Conservation (phyloP, 2,888 invertebrate genomes). For the Apeira syringaria region DNA sequence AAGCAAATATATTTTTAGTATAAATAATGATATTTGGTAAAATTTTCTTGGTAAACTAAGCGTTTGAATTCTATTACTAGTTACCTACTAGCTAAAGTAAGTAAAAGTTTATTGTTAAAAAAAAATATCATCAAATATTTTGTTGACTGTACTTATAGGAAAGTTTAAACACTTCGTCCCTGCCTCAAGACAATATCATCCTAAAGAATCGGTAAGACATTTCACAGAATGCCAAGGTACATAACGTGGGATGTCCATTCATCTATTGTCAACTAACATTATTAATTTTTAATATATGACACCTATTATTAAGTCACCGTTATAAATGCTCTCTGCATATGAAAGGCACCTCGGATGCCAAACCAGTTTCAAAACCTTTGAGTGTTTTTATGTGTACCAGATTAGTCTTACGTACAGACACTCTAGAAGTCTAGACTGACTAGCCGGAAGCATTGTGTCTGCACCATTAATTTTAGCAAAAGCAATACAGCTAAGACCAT, state of each 20-base stretch:
- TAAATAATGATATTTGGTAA: too few relatives aligned
- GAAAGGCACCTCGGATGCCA: constrained; percentile 20
- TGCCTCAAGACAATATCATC: constrained; percentile 66
- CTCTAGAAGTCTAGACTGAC: constrained; percentile 17
- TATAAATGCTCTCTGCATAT: constrained; percentile 36
- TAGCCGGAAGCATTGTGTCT: constrained; percentile 12
- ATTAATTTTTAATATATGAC: constrained; percentile 58
- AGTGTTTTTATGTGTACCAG: constrained; percentile 24
- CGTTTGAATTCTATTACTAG: too few relatives aligned
- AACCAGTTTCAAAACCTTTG: constrained; percentile 27
- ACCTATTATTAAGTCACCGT: constrained; percentile 51
- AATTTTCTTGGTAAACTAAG: too few relatives aligned
- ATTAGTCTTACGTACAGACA: constrained; percentile 25
- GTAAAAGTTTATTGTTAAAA: too few relatives aligned
- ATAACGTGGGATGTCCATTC: constrained; percentile 66
- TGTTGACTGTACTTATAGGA: too few relatives aligned
- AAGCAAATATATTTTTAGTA: too few relatives aligned
- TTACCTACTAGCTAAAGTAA: too few relatives aligned
- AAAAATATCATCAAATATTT: too few relatives aligned
- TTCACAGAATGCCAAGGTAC: constrained; percentile 76
- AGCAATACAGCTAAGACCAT: constrained; percentile 8
- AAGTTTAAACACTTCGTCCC: too few relatives aligned
- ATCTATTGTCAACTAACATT: constrained; percentile 65
- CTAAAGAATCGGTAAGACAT: constrained; percentile 68
- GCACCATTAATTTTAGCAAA: constrained; percentile 12